Percentiles rank a stretch among this genome's conserved stretches.
These are phyloP conservation scores for Hypena proboscidalis DNA, from an alignment of 2,888 invertebrate species.

Conservation along the genomic window DNA sequence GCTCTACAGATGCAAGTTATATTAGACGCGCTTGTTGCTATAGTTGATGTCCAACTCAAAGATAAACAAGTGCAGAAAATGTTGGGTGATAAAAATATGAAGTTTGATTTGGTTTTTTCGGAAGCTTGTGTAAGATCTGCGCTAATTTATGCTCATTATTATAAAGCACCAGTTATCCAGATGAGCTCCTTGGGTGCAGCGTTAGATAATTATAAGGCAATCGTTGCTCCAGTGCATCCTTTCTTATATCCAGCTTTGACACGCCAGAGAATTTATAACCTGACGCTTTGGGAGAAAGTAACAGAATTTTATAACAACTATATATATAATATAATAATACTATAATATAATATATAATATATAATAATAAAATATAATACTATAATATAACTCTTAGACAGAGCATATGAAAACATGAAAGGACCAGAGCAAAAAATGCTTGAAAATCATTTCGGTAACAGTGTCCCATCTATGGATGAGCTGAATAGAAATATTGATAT, in stretches of 20 bases:
- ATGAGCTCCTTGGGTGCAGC: conserved; percentile 50
- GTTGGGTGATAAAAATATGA: conserved; percentile 7
- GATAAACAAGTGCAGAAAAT: conserved; percentile 7
- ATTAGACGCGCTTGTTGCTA: background rate
- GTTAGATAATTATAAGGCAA: conserved; percentile 21
- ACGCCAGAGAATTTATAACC: conserved; percentile 30
- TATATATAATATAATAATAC: too few relatives aligned
- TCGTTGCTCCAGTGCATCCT: conserved; percentile 50
- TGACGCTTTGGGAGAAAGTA: conserved; percentile 45
- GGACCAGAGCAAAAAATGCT: conserved; percentile 21
- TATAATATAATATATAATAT: too few relatives aligned
- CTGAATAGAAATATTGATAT: conserved; percentile 44
- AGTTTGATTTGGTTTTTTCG: conserved; percentile 47
- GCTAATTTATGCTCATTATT: conserved; percentile 44
- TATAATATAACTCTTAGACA: too few relatives aligned
- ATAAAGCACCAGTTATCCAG: conserved; percentile 54
- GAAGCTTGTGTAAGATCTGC: conserved; percentile 46
- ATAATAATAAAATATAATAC: too few relatives aligned
- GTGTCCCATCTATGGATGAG: conserved; percentile 32
- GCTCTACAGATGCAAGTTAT: background rate
- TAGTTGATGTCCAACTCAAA: conserved; percentile 7
- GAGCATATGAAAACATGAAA: background rate
- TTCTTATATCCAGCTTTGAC: conserved; percentile 41
- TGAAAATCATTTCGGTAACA: conserved; percentile 27
- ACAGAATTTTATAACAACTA: conserved; percentile 28